Conservation (phyloP, 2,113 vertebrate genomes). For the Xenopus borealis region DNA sequence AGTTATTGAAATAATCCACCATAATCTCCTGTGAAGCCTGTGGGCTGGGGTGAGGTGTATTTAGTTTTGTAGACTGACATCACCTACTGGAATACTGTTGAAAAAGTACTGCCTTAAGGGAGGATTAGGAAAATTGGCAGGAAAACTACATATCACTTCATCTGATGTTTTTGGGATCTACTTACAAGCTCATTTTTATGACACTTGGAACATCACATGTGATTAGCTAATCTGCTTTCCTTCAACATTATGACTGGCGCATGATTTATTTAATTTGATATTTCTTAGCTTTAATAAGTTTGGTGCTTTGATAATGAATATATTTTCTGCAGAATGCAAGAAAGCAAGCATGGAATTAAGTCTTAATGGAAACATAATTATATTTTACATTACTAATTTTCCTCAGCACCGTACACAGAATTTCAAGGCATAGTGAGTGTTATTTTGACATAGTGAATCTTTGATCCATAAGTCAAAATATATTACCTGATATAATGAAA, state of each 20-base stretch:
- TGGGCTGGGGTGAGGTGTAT: not conserved
- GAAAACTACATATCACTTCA: constrained; percentile 17
- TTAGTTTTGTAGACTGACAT: constrained; percentile 16
- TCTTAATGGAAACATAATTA: too few species aligned
- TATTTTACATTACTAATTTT: too few species aligned
- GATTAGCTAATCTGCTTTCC: not conserved
- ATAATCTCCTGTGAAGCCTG: not conserved
- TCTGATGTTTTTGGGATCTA: constrained; percentile 8
- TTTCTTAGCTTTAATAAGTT: not conserved
- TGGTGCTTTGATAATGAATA: not conserved
- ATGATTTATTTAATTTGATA: not conserved
- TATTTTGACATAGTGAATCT: too few species aligned
- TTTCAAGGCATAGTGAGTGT: too few species aligned
- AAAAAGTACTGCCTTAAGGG: constrained; percentile 3
- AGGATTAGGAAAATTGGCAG: constrained; percentile 16
- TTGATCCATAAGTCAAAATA: too few species aligned
- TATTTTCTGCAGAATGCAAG: not conserved
- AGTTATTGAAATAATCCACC: not conserved
- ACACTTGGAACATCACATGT: constrained; percentile 3
- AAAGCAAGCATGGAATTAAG: too few species aligned
- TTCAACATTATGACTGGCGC: not conserved
- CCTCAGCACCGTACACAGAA: too few species aligned
- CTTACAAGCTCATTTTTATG: constrained; percentile 15
- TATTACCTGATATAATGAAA: too few species aligned
- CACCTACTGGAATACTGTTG: not conserved